Base-by-base conservation (phyloP, 2,888 invertebrate species). In the Perdita meconis region DNA sequence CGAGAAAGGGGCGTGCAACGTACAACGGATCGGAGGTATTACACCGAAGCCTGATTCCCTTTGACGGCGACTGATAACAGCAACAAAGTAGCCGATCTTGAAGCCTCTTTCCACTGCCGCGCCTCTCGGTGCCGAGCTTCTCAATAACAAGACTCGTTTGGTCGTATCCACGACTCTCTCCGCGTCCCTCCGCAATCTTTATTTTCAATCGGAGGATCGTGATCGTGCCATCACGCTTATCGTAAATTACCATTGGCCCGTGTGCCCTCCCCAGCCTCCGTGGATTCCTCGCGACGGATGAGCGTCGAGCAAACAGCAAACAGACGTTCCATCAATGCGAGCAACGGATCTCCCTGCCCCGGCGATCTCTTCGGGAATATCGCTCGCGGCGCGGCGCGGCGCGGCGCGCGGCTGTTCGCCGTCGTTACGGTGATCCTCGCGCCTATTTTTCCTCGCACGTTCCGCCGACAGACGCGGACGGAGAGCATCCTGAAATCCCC, bases 211-310 rank as follows among this genome's bases (percentile, higher is more conserved):
- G 6, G n/a, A 50, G 34, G 1, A 8, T 22, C 24, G 36, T 51
- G 57, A 73, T 73, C 64, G 22, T 38, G 42, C 57, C 40, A 47
- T 75, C 65, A 53, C 13, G 30, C 44, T 59, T 34, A 53, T 55
- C 53, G 59, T 65, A 59, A 59, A 73, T 38, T 53, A 36, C 59
- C 13, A 42, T 64, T 30, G 40, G 24, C 5, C 2, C 36, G 19
- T 6, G n/a, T 24, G 13, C 34, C 19, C n/a, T 1, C 13, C 0
- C 19, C 50, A 34, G 50, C 22, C 57, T 50, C 36, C 53, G 24
- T 61, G 55, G 61, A 63, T 63, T 8, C 38, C 38, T 0, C 12
- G 19, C 26, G 26, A 38, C 22, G 36, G 44, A 38, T 47, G 40
- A 40, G 38, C 44, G 60, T 34, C 50, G 38, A 24, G 47, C 34